Conservation (phyloP, 2,113 vertebrate species). For the Platichthys stellatus region DNA sequence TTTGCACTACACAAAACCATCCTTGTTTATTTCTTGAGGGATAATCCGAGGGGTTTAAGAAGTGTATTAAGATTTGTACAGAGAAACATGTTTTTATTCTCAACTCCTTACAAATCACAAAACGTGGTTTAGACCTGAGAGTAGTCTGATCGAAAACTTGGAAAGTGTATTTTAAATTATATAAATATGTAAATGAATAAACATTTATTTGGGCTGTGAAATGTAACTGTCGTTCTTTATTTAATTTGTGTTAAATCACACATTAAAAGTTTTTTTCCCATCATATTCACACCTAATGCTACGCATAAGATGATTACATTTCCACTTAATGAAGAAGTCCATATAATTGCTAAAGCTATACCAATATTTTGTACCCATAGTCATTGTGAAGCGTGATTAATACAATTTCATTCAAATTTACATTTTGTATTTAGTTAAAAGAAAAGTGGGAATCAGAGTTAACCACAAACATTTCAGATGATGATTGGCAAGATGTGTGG, state of each 20-base stretch:
- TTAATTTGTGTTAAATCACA: not conserved
- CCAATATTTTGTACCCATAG: not conserved
- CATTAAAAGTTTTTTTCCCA: not conserved
- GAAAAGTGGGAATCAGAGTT: no score
- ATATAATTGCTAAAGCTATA: not conserved
- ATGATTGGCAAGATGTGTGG: no score
- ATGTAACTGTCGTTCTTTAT: conserved; percentile 15
- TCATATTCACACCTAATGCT: not conserved
- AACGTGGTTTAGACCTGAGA: conserved; percentile 16
- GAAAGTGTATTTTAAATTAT: conserved; percentile 50
- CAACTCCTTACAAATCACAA: conserved; percentile 36
- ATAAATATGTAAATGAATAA: conserved; percentile 75
- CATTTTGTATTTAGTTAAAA: no score
- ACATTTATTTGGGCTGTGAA: conserved; percentile 61
- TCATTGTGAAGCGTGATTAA: not conserved
- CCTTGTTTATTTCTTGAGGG: conserved; percentile 30
- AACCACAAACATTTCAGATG: no score
- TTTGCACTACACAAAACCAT: conserved; percentile 67
- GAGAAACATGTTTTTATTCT: conserved; percentile 41
- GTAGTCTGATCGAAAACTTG: conserved; percentile 38
- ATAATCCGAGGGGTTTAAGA: conserved; percentile 28
- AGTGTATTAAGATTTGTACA: conserved; percentile 57
- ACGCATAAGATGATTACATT: conserved; percentile 8
- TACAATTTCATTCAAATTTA: not conserved
- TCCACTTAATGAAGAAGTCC: not conserved